Base-by-base conservation (phyloP, 1,140 invertebrate species). In the Protaetia brevitarsis region DNA sequence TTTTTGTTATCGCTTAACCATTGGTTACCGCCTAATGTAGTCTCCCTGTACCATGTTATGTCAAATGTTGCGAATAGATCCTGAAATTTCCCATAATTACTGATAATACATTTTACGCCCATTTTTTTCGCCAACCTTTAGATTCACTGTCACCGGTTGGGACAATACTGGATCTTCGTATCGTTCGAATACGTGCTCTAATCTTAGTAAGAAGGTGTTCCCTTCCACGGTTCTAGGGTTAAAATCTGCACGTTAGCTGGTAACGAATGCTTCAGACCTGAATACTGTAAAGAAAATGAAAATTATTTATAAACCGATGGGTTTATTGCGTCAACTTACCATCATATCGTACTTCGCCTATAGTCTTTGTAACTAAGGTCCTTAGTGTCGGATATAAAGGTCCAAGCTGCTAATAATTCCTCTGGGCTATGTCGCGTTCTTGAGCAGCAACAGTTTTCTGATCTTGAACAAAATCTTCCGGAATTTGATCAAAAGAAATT, bases 141-240 rank as follows among this genome's bases (percentile, higher is more conserved):
- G 66, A 73, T 84, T 81, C 21, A 88, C 77, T 56, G 77, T 82
- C 0, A 83, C 85, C 0, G 85, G 82, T 64, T 83, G 73, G 16
- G 87, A 90, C 19, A 85, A 70, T 23, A 77, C 66, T 1, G 76
- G 68, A 66, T 91, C 86, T 74, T 94, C 90, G 6, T 80, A 79
- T 19, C 83, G 85, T 76, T 96, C 93, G 67, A 92, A 87, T 51
- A 94, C 85, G 77, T 98, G 94, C 74, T 98, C 96, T 3, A 98
- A 79, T 56, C 96, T 83, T 0, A 98, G 69, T 1, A 98, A 81
- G 10, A 93, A 78, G 10, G 83, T 82, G 1, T 79, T 80, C 82
- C 84, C 58, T 87, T 86, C 86, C 92, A 93, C 5, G 92, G 89
- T 76, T 97, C 94, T 61, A 97, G 77, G 6, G 94, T 96, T 21